Base-by-base conservation (phyloP, 2,113 vertebrate species). In the Ceratotherium simum region DNA sequence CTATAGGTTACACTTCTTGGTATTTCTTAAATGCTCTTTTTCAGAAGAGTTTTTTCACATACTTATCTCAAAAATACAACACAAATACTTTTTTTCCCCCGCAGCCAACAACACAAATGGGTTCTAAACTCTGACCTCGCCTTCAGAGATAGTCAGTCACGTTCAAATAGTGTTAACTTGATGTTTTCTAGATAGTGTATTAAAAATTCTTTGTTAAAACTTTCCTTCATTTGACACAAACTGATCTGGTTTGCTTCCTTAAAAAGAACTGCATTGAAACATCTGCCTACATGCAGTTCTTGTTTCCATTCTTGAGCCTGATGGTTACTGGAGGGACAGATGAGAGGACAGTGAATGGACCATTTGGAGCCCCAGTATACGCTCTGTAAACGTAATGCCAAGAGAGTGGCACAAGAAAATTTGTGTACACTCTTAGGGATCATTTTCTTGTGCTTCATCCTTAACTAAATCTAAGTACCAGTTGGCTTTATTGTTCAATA, bases 401-500 rank as follows among this genome's bases (percentile, higher is more conserved):
- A 96, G 97, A 97, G 87, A 82, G 84, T 95, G 97, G 92, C 93
- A 91, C 83, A 95, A 97, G 97, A 97, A 98, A 98, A 97, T 96
- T 95, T 84, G 70, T 97, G 87, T 98, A 97, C 97, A 95, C 73
- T 97, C 97, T 97, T 96, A 98, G 96, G 85, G 97, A 97, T 97
- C 96, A 97, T 98, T 97, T 98, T 93, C 96, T 96, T 97, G 94
- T 97, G 96, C 93, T 93, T 39, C 76, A 98, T 98, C 97, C 98
- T 98, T 98, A 97, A 91, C 96, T 95, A 97, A 98, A 98, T 98
- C 97, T 98, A 97, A 98, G 95, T 97, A 93, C 83, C 0, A 36
- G 1, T 83, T 93, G 80, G 70, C 58, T 98, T 60, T 97, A 72
- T 70, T 95, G 92, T 95, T 96, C 96, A 97, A 31, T 97, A 67